Evolutionary conservation across 2,113 vertebrate species (phyloP).

Genomic region (Cheirogaleus medius): DNA sequence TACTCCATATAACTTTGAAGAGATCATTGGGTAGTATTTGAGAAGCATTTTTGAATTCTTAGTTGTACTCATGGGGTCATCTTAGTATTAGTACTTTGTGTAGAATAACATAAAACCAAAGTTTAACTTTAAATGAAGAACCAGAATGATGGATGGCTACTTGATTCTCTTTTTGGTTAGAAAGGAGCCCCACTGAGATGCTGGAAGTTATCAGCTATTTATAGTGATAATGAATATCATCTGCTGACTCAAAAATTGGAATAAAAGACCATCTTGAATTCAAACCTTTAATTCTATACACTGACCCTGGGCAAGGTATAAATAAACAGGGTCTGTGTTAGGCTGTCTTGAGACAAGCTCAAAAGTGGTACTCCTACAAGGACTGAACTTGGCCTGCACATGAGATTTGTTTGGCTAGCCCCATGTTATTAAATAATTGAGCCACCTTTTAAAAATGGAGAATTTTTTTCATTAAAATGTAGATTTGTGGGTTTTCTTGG

Average conservation of each 20-base stretch:
- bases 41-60: conserved; percentile 11
- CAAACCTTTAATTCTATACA: conserved; percentile 17
- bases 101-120: neutral
- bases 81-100: neutral
- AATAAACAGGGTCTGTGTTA: neutral
- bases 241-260: conserved; percentile 11
- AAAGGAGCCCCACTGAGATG: neutral
- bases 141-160: neutral
- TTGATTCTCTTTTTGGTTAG: neutral
- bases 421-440: neutral
- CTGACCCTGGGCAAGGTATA: neutral
- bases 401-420: neutral
- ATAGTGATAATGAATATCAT: neutral
- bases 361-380: neutral
- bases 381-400: neutral
- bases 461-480: neutral
- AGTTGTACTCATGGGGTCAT: neutral
- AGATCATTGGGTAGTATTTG: neutral
- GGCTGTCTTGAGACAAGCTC: neutral
- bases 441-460: conserved; percentile 21
- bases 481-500: neutral
- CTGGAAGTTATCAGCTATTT: neutral
- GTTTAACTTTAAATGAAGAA: conserved; percentile 37
- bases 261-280: conserved; percentile 3
- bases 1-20: neutral